Base-by-base conservation (phyloP, 1,140 invertebrate species). In the Phymastichus coffea region DNA sequence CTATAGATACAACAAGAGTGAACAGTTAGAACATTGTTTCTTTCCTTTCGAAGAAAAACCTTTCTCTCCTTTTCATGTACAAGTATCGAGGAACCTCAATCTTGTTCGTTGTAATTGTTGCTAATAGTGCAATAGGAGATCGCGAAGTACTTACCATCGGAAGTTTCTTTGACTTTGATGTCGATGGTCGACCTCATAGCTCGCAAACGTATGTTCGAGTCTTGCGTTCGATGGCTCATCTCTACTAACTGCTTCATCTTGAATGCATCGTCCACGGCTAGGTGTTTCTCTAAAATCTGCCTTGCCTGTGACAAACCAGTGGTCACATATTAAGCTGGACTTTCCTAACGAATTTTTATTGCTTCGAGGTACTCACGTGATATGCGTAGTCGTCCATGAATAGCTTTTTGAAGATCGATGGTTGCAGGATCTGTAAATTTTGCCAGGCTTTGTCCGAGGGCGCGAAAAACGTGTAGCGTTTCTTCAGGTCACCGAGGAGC, bases 391-490 rank as follows among this genome's bases (percentile, higher is more conserved):
- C 87, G 40, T 84, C 82, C 86, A 90, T 92, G 65, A 92, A 92
- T 9, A 94, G 77, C 70, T 92, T 92, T 75, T 92, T 93, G 73
- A 90, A 86, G 3, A 86, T 83, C 9, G 91, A 90, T 2, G 91
- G 91, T 68, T 85, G 85, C 38, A 82, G 81, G 38, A 85, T 80
- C 71, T 87, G 83, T 55, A 89, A 85, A 54, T 86, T 83, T 20
- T 86, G 79, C 92, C 92, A 98, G 10, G 94, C 95, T 63, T 87
- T 86, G 69, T 97, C 88, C 12, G 88, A 82, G 1, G 95, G 94
- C 1, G 94, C 94, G 72, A 98, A 96, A 72, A 92, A 94, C 1
- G 95, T 98, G 75, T 89, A 97, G 30, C 88, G 86, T 60, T 89
- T 88, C 51, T 86, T 86, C 23, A 86, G 84, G 61, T 91, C 86